Conservation (phyloP, 2,888 invertebrate species). For the Spisula solida region DNA sequence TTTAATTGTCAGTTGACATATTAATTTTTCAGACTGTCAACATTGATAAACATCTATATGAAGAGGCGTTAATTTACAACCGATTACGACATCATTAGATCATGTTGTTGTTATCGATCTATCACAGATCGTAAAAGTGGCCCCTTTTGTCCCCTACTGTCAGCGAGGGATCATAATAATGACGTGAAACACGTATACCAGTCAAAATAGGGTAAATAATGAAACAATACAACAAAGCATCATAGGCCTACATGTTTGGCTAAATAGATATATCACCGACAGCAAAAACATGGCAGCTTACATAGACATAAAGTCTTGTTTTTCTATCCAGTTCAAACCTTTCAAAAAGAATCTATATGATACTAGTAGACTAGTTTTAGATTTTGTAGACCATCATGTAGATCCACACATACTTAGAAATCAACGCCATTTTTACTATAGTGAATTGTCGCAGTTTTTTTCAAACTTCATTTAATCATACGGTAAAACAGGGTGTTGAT, state of each 20-base stretch:
- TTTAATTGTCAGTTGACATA: conserved; percentile 15
- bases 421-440: no score
- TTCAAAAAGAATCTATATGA: no score
- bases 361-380: no score
- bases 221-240: background rate
- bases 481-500: no score
- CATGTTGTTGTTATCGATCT: conserved; percentile 23
- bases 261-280: background rate
- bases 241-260: no score
- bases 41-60: background rate
- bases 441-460: no score
- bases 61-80: conserved; percentile 42
- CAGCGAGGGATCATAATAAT: background rate
- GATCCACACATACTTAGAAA: no score
- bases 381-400: no score
- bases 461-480: no score
- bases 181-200: background rate
- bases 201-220: background rate
- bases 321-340: no score
- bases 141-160: conserved; percentile 17
- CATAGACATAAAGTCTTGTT: no score
- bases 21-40: conserved; percentile 40
- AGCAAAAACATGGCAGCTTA: background rate
- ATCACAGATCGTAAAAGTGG: conserved; percentile 24
- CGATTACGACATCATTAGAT: conserved; percentile 15